Conservation (phyloP, 2,113 vertebrate genomes). For the Psilopogon haemacephalus region DNA sequence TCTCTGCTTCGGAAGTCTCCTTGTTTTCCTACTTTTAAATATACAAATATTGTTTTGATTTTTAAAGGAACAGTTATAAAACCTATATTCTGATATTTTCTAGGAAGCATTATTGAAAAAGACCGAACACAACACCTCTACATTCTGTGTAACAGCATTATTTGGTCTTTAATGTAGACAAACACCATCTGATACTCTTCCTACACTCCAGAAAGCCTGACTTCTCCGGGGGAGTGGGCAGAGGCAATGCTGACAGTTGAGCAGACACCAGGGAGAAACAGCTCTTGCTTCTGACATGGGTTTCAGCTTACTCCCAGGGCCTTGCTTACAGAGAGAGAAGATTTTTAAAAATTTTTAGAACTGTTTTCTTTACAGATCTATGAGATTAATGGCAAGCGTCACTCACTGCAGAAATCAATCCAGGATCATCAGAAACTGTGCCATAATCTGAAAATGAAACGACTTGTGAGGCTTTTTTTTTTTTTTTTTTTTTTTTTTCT, state of each 20-base stretch:
- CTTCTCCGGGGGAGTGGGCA: not conserved
- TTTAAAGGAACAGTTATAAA: not conserved
- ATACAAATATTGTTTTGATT: not conserved
- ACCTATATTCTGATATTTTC: not conserved
- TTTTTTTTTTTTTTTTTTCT: accelerated
- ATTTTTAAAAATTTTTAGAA: not conserved
- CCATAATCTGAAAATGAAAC: constrained; percentile 3
- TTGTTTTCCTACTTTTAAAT: not conserved
- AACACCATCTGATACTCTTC: not conserved
- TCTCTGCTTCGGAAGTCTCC: not conserved
- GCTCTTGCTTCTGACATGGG: not conserved
- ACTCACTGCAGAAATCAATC: not conserved
- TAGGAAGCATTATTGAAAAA: not conserved
- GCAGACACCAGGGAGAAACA: not conserved
- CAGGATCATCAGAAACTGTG: constrained; percentile 13
- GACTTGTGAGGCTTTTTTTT: accelerated
- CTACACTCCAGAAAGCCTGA: not conserved
- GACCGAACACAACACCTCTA: not conserved
- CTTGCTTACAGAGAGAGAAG: not conserved
- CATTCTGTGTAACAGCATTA: not conserved
- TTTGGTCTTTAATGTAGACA: constrained; percentile 27
- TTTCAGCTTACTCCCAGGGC: not conserved
- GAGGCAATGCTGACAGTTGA: not conserved
- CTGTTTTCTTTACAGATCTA: not conserved
- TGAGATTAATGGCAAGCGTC: not conserved